Percentiles rank a stretch among this genome's conserved stretches.
phyloP scores from a whole-genome alignment of 2,113 vertebrate genomes.

The Patagioenas fasciata region DNA sequence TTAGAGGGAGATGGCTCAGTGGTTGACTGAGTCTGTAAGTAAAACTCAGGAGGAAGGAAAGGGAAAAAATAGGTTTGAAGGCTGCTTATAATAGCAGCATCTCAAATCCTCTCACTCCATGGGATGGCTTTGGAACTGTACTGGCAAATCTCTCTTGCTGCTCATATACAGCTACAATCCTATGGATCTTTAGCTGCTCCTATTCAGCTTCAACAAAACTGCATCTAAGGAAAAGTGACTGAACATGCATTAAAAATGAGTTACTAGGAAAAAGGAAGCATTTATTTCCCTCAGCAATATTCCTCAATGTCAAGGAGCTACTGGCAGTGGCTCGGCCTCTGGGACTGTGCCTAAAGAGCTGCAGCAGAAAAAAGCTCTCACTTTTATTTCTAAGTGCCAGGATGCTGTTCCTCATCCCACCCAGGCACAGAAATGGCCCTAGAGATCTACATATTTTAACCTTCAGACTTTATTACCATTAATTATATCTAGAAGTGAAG shows the following conservation, averaged over 20 bases:
- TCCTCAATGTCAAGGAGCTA: conserved; percentile 35
- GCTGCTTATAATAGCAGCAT: neutral
- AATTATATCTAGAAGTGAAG: conserved; percentile 55
- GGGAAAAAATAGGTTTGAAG: neutral
- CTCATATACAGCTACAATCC: neutral
- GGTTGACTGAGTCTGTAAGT: neutral
- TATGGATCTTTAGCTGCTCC: neutral
- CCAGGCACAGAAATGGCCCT: conserved; percentile 25
- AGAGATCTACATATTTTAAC: conserved; percentile 51
- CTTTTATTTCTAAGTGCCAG: neutral
- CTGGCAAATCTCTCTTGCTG: neutral
- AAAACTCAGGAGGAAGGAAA: neutral
- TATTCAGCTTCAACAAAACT: neutral
- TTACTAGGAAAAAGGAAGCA: conserved; percentile 3
- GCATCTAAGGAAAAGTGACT: neutral
- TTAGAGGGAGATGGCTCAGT: neutral
- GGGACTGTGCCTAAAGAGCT: neutral
- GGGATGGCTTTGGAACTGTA: neutral
- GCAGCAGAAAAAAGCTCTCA: neutral
- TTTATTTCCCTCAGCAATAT: conserved; percentile 20
- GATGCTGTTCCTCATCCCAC: neutral
- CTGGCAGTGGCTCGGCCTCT: neutral
- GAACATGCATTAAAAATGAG: conserved; percentile 3
- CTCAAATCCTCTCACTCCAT: neutral
- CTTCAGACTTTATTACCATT: conserved; percentile 60